Percentiles rank a stretch among this genome's conserved stretches.
These are phyloP conservation scores for Rhyacophila brunnea DNA, from an alignment of 1,140 invertebrate species.

Conservation along the genomic window DNA sequence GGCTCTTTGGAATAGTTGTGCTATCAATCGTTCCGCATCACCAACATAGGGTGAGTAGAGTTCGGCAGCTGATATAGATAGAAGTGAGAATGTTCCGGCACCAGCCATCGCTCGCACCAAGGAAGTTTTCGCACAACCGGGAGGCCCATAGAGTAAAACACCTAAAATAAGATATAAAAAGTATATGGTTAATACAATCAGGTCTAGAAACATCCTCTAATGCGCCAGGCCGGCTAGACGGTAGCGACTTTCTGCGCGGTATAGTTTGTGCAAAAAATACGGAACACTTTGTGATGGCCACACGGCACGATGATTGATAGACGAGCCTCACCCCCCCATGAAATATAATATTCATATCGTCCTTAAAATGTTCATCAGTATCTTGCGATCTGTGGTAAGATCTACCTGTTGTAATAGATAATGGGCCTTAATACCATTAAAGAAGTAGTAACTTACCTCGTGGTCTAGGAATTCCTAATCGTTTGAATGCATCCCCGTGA, in stretches of 20 bases:
- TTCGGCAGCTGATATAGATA: conserved; percentile 64
- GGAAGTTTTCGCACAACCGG: conserved; percentile 75
- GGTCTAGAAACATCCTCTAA: too few species aligned
- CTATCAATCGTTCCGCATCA: conserved; percentile 61
- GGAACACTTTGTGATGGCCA: too few species aligned
- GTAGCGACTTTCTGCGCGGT: too few species aligned
- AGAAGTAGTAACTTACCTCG: conserved; percentile 49
- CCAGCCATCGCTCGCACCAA: conserved; percentile 66
- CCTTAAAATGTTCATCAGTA: too few species aligned
- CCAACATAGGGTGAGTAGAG: conserved; percentile 69
- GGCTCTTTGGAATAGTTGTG: conserved; percentile 66
- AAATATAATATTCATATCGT: too few species aligned
- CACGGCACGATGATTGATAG: conserved; percentile 14
- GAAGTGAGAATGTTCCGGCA: conserved; percentile 60
- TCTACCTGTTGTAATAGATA: too few species aligned
- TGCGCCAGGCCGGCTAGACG: too few species aligned
- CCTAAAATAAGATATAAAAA: conserved; percentile 57
- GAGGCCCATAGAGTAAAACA: conserved; percentile 72
- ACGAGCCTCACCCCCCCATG: too few species aligned
- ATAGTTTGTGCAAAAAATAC: too few species aligned
- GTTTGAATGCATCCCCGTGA: conserved; percentile 59
- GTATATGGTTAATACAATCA: too few species aligned
- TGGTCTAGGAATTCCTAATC: conserved; percentile 60
- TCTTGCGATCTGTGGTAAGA: too few species aligned
- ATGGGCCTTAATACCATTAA: too few species aligned